Base-by-base conservation (phyloP, 2,888 invertebrate species). In the Harmothoe impar region DNA sequence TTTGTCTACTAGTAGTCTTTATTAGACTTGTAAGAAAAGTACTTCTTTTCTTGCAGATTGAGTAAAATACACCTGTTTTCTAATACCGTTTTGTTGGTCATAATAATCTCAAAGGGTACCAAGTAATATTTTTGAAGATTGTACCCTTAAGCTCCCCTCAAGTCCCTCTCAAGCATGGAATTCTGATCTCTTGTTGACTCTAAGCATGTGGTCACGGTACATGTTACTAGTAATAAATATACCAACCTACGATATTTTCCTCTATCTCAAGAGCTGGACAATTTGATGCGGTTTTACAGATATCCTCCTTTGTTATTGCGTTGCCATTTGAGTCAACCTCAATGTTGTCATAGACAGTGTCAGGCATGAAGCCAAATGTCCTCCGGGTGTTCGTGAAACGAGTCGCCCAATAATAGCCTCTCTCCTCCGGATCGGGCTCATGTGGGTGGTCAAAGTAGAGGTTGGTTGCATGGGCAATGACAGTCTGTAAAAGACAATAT, bases 361-460 rank as follows among this genome's bases (percentile, higher is more conserved):
- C 85, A 0, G 90, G 62, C 31, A 86, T 85, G 68, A 15, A 90
- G 68, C 85, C 62, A 29, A 90, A 90, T 35, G 90, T 86, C 68
- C 85, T 90, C 33, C 90, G 90, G 7, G 93, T 91, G 90, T 94
- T 92, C 33, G 91, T 93, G 92, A 91, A 92, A 5, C 94, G 91
- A 0, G 94, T 93, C 20, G 94, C 94, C 94, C 94, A 94, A 91
- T 93, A 93, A 72, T 92, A 93, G 0, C 94, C 94, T 56, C 93
- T 91, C 90, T 94, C 94, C 89, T 93, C 93, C 5, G 93, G 93
- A 89, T 94, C 93, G 0, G 94, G 94, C 89, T 94, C 94, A 52
- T 93, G 91, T 0, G 94, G 94, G 90, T 94, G 94, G 91, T 94
- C 94, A 78, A 94, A 93, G 91, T 94, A 94, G 25, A 94, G 92